These are phyloP conservation scores for Sturnira hondurensis DNA, from an alignment of 2,113 vertebrate genomes.

Conservation along the genomic window DNA sequence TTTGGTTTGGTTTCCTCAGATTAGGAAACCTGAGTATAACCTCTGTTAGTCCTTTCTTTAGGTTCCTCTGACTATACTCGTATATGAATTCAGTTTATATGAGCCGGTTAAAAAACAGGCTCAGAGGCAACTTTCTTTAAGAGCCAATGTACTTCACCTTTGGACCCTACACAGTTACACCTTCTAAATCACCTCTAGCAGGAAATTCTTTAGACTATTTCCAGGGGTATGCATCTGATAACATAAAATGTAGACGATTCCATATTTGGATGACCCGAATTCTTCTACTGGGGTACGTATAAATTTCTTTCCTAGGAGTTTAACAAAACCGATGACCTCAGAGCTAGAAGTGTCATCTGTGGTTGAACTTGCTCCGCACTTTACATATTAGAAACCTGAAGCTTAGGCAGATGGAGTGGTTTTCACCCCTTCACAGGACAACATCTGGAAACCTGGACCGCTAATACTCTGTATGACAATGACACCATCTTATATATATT, in stretches of 20 bases:
- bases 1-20: background rate
- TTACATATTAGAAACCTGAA: background rate
- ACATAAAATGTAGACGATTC: background rate
- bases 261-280: background rate
- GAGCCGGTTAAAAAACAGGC: background rate
- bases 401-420: background rate
- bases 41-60: background rate
- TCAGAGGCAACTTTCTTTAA: background rate
- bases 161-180: background rate
- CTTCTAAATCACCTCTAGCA: background rate
- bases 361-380: background rate
- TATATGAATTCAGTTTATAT: background rate
- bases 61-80: background rate
- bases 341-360: background rate
- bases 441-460: background rate
- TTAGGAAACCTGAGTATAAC: slow-evolving; percentile 26
- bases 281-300: background rate
- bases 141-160: background rate
- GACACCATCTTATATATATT: background rate
- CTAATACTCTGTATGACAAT: background rate
- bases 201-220: background rate
- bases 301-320: background rate
- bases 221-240: background rate
- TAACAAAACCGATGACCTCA: background rate
- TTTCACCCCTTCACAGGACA: background rate